Evolutionary conservation across 1,140 invertebrate species (phyloP).

Genomic region (Drosophila dunni): DNA sequence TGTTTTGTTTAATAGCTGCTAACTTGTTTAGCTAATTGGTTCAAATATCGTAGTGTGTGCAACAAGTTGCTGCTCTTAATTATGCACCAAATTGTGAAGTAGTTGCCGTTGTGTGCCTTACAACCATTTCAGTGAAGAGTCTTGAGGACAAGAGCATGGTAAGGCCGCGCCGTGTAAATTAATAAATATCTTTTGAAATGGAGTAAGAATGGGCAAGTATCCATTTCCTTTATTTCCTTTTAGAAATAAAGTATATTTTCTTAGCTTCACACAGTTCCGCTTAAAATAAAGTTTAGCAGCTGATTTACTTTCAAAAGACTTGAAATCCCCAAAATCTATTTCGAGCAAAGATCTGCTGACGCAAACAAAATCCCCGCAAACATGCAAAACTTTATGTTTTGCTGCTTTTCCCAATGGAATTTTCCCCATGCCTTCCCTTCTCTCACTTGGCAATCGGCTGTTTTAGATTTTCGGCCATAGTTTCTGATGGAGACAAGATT

Average conservation of each 20-base stretch:
- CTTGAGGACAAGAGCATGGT: neutral
- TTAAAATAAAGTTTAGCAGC: neutral
- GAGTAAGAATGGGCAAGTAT: no score
- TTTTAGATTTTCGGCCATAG: conserved; percentile 23
- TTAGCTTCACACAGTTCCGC: no score
- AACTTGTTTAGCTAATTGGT: conserved; percentile 53
- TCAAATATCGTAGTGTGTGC: conserved; percentile 17
- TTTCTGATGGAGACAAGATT: conserved; percentile 9
- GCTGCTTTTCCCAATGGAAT: neutral
- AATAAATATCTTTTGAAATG: no score
- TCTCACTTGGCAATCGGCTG: conserved; percentile 2
- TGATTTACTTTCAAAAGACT: neutral
- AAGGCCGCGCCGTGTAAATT: no score
- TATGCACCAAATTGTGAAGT: conserved; percentile 56
- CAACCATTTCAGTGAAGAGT: neutral
- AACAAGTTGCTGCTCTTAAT: conserved; percentile 67
- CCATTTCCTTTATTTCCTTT: no score
- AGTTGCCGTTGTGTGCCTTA: conserved; percentile 43
- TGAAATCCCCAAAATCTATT: conserved; percentile 14
- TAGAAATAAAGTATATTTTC: no score
- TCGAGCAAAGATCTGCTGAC: conserved; percentile 36
- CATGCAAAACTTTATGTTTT: neutral
- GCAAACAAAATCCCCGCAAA: conserved; percentile 17
- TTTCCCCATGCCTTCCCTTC: neutral
- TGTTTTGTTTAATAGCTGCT: conserved; percentile 7